Evolutionary conservation across 2,888 invertebrate species (phyloP).

Genomic region (Punctoribates punctum): DNA sequence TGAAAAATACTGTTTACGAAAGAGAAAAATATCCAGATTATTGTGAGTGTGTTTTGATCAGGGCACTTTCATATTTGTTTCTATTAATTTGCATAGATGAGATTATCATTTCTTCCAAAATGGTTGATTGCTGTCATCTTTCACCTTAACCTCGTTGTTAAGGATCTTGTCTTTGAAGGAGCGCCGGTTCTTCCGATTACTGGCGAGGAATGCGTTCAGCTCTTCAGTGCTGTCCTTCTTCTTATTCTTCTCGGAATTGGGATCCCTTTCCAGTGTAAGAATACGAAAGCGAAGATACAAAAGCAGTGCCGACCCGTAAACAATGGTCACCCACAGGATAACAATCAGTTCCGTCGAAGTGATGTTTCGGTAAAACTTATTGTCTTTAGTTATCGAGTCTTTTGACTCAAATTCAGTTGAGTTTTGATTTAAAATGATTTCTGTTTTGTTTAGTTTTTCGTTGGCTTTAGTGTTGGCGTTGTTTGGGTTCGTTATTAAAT

Average conservation of each 20-base stretch:
- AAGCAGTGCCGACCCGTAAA: conserved; percentile 9
- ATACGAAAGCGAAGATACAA: background rate
- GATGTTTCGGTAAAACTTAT: background rate
- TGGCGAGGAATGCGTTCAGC: background rate
- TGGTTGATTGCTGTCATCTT: background rate
- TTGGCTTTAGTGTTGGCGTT: background rate
- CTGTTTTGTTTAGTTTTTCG: background rate
- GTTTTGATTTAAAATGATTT: background rate
- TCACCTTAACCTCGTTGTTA: background rate
- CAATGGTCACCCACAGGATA: conserved; percentile 14
- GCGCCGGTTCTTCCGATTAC: background rate
- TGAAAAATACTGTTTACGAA: too few relatives aligned
- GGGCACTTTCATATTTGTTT: background rate
- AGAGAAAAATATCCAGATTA: too few relatives aligned
- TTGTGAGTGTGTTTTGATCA: too few relatives aligned
- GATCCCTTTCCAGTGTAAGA: conserved; percentile 22
- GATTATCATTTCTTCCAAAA: conserved; percentile 18
- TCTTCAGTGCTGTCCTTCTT: conserved; percentile 24
- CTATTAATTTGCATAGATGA: background rate
- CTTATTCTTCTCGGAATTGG: background rate
- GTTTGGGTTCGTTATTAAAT: background rate
- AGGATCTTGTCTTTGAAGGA: background rate
- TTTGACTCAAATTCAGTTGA: background rate
- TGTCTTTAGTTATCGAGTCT: background rate
- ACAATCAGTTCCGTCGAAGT: conserved; percentile 24